These are phyloP conservation scores for Julus scanicus DNA, from an alignment of 2,888 invertebrate genomes.

Conservation along the genomic window DNA sequence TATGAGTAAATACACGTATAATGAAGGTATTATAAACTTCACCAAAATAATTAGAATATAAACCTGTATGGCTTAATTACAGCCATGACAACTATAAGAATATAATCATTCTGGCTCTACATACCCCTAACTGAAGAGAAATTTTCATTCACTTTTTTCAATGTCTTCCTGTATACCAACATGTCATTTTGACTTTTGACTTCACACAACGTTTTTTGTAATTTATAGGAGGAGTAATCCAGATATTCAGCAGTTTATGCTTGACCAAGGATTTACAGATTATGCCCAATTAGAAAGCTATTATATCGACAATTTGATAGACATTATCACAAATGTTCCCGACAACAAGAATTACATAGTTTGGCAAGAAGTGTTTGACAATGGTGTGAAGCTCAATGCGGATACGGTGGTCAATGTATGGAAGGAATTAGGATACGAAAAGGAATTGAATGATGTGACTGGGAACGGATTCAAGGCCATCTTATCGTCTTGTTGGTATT, in stretches of 20 bases:
- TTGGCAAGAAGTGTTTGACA: slow-evolving; percentile 90
- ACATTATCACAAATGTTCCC: slow-evolving; percentile 65
- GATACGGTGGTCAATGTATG: slow-evolving; percentile 86
- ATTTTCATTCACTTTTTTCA: no score
- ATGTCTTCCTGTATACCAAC: no score
- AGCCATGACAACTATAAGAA: no score
- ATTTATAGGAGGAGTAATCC: slow-evolving; percentile 72
- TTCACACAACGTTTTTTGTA: no score
- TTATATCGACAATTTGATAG: slow-evolving; percentile 74
- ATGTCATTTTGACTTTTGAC: no score
- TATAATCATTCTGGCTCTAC: no score
- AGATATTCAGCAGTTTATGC: slow-evolving; percentile 74
- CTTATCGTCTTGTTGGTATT: slow-evolving; percentile 87
- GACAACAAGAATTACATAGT: slow-evolving; percentile 72
- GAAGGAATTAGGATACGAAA: slow-evolving; percentile 67
- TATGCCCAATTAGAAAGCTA: slow-evolving; percentile 74
- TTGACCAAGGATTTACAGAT: slow-evolving; percentile 69
- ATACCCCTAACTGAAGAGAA: no score
- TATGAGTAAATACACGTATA: no score
- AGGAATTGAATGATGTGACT: background rate
- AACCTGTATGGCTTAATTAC: no score
- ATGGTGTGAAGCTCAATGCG: slow-evolving; percentile 71
- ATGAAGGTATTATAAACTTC: no score
- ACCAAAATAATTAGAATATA: no score
- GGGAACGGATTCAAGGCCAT: slow-evolving; percentile 67